Conservation (phyloP, 1,140 invertebrate genomes). For the Neocloeon triangulifer region DNA sequence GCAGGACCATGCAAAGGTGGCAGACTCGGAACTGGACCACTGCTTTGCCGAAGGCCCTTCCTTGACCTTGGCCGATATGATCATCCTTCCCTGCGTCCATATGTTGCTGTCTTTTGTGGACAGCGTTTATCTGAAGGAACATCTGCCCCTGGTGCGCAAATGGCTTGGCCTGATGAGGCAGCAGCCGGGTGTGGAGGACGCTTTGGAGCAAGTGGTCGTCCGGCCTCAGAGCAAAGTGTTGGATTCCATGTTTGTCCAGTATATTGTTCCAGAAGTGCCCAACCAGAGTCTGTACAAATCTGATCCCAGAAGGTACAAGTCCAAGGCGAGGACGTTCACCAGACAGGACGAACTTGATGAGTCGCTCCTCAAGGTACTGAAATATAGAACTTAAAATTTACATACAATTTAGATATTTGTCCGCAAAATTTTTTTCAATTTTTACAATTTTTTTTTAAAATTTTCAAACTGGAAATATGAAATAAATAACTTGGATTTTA, state of each 20-base stretch:
- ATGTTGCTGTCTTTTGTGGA: slow-evolving; percentile 28
- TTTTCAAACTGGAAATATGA: too few relatives aligned
- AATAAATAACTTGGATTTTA: too few relatives aligned
- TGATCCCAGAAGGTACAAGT: slow-evolving; percentile 51
- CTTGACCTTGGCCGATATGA: slow-evolving; percentile 63
- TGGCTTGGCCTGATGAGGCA: slow-evolving; percentile 29
- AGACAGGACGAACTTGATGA: slow-evolving; percentile 47
- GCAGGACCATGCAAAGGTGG: slow-evolving; percentile 21
- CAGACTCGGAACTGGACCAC: slow-evolving; percentile 33
- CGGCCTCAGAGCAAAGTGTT: neutral
- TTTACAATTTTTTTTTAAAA: too few relatives aligned
- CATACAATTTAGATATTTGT: too few relatives aligned
- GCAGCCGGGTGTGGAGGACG: slow-evolving; percentile 7
- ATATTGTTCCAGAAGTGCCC: slow-evolving; percentile 16
- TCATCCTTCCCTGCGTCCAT: slow-evolving; percentile 48
- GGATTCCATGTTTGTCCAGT: slow-evolving; percentile 6
- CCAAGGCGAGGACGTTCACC: slow-evolving; percentile 45
- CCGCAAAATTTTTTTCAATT: too few relatives aligned
- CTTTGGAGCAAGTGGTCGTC: slow-evolving; percentile 1
- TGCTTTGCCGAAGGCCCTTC: slow-evolving; percentile 61
- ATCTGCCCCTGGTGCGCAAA: slow-evolving; percentile 35
- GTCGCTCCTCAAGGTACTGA: too few relatives aligned
- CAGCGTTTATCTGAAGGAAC: slow-evolving; percentile 16
- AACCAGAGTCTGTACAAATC: slow-evolving; percentile 53
- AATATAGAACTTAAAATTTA: too few relatives aligned